Evolutionary conservation across 2,113 vertebrate species (phyloP), one percentile per base, ranked within the genome.

Genomic region (Mirza zaza): DNA sequence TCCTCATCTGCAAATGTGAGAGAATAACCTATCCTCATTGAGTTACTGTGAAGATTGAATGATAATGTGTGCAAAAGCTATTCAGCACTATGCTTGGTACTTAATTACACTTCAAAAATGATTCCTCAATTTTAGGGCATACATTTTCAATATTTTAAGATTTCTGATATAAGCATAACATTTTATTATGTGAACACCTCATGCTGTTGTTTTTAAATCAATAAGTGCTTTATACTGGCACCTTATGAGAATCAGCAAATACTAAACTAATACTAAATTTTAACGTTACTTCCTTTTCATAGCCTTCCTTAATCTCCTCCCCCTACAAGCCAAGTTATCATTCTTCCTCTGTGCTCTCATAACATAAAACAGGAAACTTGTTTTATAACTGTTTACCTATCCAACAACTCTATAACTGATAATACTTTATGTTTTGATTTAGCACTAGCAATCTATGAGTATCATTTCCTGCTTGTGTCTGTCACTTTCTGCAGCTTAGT

Each of bases 181-280:
- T 57, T 94, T 85, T 89, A 57, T 4, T 86, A 70, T 29, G 18
- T 85, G 59, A 79, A 82, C 8, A 88, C 76, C 91, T 76, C 50
- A 68, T 57, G 21, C 45, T 17, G 18, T 79, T 73, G 48, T 91
- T 70, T 95, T n/a, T 39, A 67, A 94, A 61, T 91, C 59, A 95
- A 57, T n/a, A 94, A 81, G 29, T 70, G 63, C 36, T 65, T 67
- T 75, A 75, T 67, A 73, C 71, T 8, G 42, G 6, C 25, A 59
- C 25, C 23, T 55, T 94, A 50, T 68, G 61, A 84, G 18, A 93
- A 21, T 73, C 48, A 91, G 18, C 87, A 96, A 95, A 93, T 75
- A 84, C 12, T 55, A 95, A 6, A 29, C 21, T 63, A 81, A 94
- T 57, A 75, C 8, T 73, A 55, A 63, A 63, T 63, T 81, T 71